phyloP scores from a whole-genome alignment of 2,797 vertebrate species.

The Notoglanidium macrostoma region DNA sequence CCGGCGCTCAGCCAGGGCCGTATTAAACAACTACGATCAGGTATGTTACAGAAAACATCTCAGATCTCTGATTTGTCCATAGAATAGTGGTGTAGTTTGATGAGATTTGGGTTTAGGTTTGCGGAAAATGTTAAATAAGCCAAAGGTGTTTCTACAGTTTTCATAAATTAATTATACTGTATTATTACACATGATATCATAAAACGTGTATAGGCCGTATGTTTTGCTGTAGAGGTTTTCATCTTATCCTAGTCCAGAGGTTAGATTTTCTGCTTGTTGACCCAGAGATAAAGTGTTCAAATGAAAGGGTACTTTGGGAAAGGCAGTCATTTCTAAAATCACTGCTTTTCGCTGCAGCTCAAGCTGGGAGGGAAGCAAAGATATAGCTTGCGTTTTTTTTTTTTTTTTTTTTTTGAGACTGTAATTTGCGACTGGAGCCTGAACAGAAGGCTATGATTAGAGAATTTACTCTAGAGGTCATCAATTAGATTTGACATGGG shows the following conservation, averaged over 20 bases:
- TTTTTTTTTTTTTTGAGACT: not conserved
- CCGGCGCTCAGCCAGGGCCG: slow-evolving; percentile 86
- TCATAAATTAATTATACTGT: not conserved
- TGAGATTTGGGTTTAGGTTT: not conserved
- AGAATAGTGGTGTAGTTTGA: not conserved
- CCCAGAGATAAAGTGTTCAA: slow-evolving; percentile 11
- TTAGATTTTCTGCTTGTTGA: slow-evolving; percentile 23
- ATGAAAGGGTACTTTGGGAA: slow-evolving; percentile 30
- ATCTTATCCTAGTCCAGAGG: slow-evolving; percentile 8
- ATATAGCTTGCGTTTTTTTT: not conserved
- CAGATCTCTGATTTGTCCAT: not conserved
- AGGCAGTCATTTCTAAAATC: slow-evolving; percentile 35
- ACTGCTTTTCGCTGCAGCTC: slow-evolving; percentile 24
- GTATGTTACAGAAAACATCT: slow-evolving; percentile 65
- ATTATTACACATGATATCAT: not conserved
- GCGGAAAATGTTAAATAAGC: not conserved
- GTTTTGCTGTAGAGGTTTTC: not conserved
- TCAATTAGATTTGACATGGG: slow-evolving; percentile 14
- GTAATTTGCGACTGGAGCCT: slow-evolving; percentile 26
- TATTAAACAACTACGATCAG: slow-evolving; percentile 95
- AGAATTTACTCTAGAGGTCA: slow-evolving; percentile 24
- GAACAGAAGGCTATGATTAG: slow-evolving; percentile 33
- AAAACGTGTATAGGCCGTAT: not conserved
- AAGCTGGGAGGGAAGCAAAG: not conserved
- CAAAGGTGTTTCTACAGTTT: not conserved